Conservation (phyloP, 2,113 vertebrate species). For the Capricornis sumatraensis region DNA sequence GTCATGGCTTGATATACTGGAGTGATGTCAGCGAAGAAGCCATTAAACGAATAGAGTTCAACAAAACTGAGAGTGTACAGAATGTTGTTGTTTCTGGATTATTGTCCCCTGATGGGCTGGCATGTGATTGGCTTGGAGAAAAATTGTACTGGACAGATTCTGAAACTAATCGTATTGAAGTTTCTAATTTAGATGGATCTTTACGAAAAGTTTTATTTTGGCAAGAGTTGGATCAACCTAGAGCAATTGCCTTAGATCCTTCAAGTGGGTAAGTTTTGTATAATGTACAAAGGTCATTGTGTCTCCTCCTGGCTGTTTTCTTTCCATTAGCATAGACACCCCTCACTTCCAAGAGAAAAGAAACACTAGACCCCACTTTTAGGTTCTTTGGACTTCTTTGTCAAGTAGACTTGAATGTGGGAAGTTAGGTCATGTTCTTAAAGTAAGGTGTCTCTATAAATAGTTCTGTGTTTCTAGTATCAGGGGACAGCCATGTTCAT, state of each 20-base stretch:
- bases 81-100: slow-evolving; percentile 91
- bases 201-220: slow-evolving; percentile 96
- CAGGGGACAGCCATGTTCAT: not conserved
- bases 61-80: slow-evolving; percentile 84
- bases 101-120: slow-evolving; percentile 94
- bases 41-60: slow-evolving; percentile 93
- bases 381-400: not conserved
- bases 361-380: not conserved
- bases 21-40: slow-evolving; percentile 98
- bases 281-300: not conserved
- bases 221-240: slow-evolving; percentile 97
- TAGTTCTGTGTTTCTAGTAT: slow-evolving; percentile 15
- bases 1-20: slow-evolving; percentile 93
- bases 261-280: slow-evolving; percentile 90
- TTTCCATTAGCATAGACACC: not conserved
- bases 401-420: slow-evolving; percentile 20
- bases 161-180: slow-evolving; percentile 96
- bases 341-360: not conserved
- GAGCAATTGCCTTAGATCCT: slow-evolving; percentile 96
- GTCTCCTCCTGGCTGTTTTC: not conserved
- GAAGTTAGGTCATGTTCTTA: slow-evolving; percentile 5
- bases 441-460: not conserved
- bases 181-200: slow-evolving; percentile 93
- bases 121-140: slow-evolving; percentile 96
- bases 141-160: slow-evolving; percentile 99